phyloP scores from a whole-genome alignment of 2,888 invertebrate genomes.

The Dynastes maya region DNA sequence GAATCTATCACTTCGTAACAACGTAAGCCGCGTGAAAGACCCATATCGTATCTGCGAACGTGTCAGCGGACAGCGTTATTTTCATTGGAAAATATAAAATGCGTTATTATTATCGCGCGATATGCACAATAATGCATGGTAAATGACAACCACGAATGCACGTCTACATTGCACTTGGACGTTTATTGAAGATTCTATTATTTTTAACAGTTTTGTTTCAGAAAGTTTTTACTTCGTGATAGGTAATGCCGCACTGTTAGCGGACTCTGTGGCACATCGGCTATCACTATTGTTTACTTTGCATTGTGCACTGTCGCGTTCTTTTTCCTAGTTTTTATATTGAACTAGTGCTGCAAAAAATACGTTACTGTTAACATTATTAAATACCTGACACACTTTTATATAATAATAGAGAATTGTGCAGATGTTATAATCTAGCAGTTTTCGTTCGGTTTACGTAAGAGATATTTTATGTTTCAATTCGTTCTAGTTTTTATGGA shows the following conservation, averaged over 20 bases:
- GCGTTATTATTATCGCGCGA: conserved; percentile 51
- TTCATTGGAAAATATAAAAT: conserved; percentile 52
- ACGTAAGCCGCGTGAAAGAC: conserved; percentile 26
- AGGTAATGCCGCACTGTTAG: conserved; percentile 8
- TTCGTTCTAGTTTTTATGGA: background rate
- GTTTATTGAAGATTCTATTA: conserved; percentile 50
- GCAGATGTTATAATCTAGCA: background rate
- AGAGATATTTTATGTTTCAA: conserved; percentile 13
- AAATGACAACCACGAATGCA: conserved; percentile 48
- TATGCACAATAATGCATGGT: conserved; percentile 48
- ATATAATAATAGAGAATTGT: conserved; percentile 20
- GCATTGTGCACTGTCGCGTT: conserved; percentile 13
- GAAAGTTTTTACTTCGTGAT: conserved; percentile 39
- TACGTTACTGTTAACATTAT: conserved; percentile 36
- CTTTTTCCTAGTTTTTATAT: conserved; percentile 35
- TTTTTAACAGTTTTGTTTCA: conserved; percentile 49
- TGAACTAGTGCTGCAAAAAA: conserved; percentile 20
- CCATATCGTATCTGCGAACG: conserved; percentile 44
- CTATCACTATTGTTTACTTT: conserved; percentile 28
- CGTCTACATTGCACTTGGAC: conserved; percentile 45
- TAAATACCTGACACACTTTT: conserved; percentile 36
- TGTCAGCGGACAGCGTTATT: conserved; percentile 50
- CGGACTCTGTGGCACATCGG: conserved; percentile 29
- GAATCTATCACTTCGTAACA: conserved; percentile 34
- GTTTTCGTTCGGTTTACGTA: conserved; percentile 4